A percentile compares a stretch with the other conserved stretches of the same genome.
Evolutionary conservation across 1,140 invertebrate genomes (phyloP).

Genomic region (Scaptomyza montana): DNA sequence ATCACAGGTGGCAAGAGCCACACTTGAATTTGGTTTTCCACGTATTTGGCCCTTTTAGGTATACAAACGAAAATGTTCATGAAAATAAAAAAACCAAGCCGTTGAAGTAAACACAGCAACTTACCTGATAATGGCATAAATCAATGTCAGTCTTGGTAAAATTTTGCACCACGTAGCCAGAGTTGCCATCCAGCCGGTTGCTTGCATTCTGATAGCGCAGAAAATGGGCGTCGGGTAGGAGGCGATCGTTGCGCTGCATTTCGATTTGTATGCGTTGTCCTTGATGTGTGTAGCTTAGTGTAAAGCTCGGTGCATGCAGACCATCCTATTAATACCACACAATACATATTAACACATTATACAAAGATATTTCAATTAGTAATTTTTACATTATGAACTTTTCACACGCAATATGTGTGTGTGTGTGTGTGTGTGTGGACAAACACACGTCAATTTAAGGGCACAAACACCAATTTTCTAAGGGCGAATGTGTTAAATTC

Average conservation of each 20-base stretch:
- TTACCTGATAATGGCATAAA: slow-evolving; percentile 83
- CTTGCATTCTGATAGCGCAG: slow-evolving; percentile 88
- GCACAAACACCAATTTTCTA: slow-evolving; percentile 14
- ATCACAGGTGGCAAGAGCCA: slow-evolving; percentile 93
- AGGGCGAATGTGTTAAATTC: slow-evolving; percentile 64
- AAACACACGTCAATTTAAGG: slow-evolving; percentile 26
- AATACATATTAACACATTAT: slow-evolving; percentile 52
- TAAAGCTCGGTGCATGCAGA: slow-evolving; percentile 88
- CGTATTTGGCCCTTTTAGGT: slow-evolving; percentile 88
- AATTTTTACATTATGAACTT: slow-evolving; percentile 39
- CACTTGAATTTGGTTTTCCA: slow-evolving; percentile 89
- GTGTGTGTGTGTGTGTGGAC: slow-evolving; percentile 7
- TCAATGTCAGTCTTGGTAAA: slow-evolving; percentile 84
- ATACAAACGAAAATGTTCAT: neutral
- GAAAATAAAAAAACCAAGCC: slow-evolving; percentile 3
- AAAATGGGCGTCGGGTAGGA: slow-evolving; percentile 90
- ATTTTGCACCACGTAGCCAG: slow-evolving; percentile 85
- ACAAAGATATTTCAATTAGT: slow-evolving; percentile 11
- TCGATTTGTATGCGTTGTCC: slow-evolving; percentile 89
- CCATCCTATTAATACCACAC: slow-evolving; percentile 86
- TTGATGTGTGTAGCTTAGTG: slow-evolving; percentile 87
- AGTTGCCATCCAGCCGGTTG: slow-evolving; percentile 54
- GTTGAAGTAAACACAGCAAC: slow-evolving; percentile 23
- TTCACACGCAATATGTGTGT: slow-evolving; percentile 50
- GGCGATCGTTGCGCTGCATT: slow-evolving; percentile 90